phyloP scores from a whole-genome alignment of 2,888 invertebrate genomes.

The Patella caerulea region DNA sequence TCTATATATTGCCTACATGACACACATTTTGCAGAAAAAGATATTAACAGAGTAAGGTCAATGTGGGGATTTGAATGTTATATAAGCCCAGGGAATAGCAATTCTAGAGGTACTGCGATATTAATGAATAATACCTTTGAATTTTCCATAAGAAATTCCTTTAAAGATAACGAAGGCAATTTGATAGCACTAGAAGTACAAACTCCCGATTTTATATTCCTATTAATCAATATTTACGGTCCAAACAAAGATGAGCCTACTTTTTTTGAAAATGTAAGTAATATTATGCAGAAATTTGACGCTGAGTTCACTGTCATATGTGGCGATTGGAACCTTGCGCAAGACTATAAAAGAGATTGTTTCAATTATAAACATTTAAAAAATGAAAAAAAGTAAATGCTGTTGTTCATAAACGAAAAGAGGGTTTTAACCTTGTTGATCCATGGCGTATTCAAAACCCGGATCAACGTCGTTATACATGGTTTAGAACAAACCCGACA shows the following conservation, averaged over 20 bases:
- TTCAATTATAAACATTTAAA: background rate
- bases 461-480: constrained; percentile 20
- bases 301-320: background rate
- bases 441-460: constrained; percentile 13
- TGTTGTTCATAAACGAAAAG: background rate
- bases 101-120: constrained; percentile 2
- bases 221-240: background rate
- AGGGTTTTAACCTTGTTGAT: background rate
- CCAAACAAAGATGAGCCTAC: background rate
- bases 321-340: background rate
- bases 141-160: background rate
- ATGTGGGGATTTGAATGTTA: no score
- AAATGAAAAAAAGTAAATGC: background rate
- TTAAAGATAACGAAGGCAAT: background rate
- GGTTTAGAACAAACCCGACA: constrained; percentile 13
- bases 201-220: background rate
- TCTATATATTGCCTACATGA: constrained; percentile 3
- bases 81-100: background rate
- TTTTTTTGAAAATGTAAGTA: background rate
- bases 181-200: background rate
- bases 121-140: background rate
- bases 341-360: background rate
- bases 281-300: background rate
- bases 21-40: background rate
- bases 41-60: no score